Evolutionary conservation across 30 jellyfish, hydroid and myxozoan species (phyloP), one percentile per base, ranked within the genome.

Genomic region (Rhopilema esculentum): DNA sequence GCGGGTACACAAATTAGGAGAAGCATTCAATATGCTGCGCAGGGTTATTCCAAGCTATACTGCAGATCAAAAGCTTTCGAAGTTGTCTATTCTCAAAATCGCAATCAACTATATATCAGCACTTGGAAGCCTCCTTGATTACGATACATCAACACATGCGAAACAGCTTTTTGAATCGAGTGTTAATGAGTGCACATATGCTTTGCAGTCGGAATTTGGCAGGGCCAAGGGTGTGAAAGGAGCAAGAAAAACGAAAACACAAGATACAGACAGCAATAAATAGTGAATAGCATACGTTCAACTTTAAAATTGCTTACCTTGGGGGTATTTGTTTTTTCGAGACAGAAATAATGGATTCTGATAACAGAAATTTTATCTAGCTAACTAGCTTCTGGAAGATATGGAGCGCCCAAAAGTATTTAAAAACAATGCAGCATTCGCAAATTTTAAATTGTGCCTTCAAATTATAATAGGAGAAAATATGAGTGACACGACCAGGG

Each of bases 61-160:
- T 18, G 75, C 83, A 2, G 99, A 94, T 64, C 99, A 94, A 72
- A 94, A 90, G 82, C 86, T 94, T 26, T 94, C 99, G 64, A 94
- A 94, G 74, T 66, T 94, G 71, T 90, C 97, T 25, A 94, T 87
- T 51, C 71, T 94, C 20, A 80, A 88, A 81, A 86, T 94, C 20
- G 99, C 99, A 1, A 91, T 94, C 9, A 89, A 93, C 78, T 94
- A 94, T 65, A 89, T 94, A 0, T 66, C 95, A 33, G 99, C 97
- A 4, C 95, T 94, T 23, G 90, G 77, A 27, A 64, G 79, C 66
- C 73, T 94, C n/a, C 74, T 94, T 28, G 89, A 57, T 26, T 72
- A 48, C 21, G 90, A 88, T 16, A 32, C 27, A 0, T 30, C 91
- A 24, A 17, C 77, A 16, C 33, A 66, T 6, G 82, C 97, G 21